A percentile compares a stretch with the other conserved stretches of the same genome.
Conservation (phyloP, 2,888 invertebrate species). For the Rugalucina vietnamica region DNA sequence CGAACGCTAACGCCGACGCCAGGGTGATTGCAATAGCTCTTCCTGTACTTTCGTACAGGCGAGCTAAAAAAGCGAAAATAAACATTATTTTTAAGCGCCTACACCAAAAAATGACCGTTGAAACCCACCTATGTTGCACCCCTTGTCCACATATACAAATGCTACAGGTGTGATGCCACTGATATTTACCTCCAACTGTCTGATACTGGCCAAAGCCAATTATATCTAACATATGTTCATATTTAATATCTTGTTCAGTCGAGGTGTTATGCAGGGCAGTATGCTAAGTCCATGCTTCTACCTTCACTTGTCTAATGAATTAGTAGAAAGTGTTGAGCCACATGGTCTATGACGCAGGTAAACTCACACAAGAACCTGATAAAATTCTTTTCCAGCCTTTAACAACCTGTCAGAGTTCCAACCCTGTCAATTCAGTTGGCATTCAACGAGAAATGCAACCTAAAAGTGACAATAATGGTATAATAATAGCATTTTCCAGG, state of each 20-base stretch:
- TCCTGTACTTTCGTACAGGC: too few species aligned
- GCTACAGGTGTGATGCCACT: too few species aligned
- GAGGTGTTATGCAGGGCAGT: constrained; percentile 3
- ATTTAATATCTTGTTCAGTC: background rate
- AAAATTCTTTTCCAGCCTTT: background rate
- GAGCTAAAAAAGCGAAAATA: too few species aligned
- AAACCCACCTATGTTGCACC: too few species aligned
- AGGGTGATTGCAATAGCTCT: too few species aligned
- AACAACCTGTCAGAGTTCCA: constrained; percentile 2
- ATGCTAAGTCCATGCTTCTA: background rate
- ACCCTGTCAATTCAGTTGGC: background rate
- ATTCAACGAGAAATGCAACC: background rate
- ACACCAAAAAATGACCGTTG: too few species aligned
- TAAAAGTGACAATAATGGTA: background rate
- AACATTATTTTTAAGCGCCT: too few species aligned
- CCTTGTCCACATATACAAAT: too few species aligned
- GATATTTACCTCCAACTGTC: too few species aligned
- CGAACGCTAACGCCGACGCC: too few species aligned
- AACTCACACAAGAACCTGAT: background rate
- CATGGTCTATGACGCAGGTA: background rate
- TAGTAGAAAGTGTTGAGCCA: background rate
- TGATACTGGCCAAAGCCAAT: too few species aligned
- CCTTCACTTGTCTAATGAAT: background rate
- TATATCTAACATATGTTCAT: background rate
- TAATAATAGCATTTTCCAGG: constrained; percentile 2